Base-by-base conservation (phyloP, 2,888 invertebrate species). In the Drosophila hamatofila region DNA sequence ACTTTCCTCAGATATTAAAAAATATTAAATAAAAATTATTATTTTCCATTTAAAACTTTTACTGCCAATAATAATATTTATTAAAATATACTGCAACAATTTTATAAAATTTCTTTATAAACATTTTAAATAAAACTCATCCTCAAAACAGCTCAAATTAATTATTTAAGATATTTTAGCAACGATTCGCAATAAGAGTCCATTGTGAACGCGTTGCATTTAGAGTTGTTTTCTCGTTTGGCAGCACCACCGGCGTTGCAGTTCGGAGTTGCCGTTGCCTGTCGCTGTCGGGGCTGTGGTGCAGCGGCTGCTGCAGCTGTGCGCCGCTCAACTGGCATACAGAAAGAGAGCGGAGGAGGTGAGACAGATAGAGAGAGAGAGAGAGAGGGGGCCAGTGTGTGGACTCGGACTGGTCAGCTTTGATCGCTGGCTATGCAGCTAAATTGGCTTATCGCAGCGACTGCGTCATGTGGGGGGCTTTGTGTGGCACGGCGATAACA, bases 371-470 rank as follows among this genome's bases (percentile, higher is more conserved):
- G 21, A 25, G 58, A n/a, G 30, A 25, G 33, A n/a, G 58, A n/a
- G 30, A 21, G 52, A 41, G 39, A 33, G 39, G 3, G 27, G 44
- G 27, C 30, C n/a, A 27, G 11, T 56, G 56, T 18, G 25, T 35
- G 35, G 44, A 44, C 23, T 52, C 41, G 41, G 54, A 64, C 65
- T 74, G 70, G 72, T 65, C 60, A 70, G 71, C 67, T 78, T 66
- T 75, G 77, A 79, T 79, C 79, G 62, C 16, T 46, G 58, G 71
- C 65, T 49, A 66, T 54, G 67, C 71, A 58, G 67, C 63, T 65
- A 80, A 80, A 82, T 73, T 77, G 78, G 77, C 87, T 87, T 84
- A 84, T 83, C 89, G 81, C 69, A 33, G 58, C 65, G 66, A 69
- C 68, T 70, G 65, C 75, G 68, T 61, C 61, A 66, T 57, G 64